Evolutionary conservation across 2,797 vertebrate species (phyloP).

Genomic region (Melanogrammus aeglefinus): DNA sequence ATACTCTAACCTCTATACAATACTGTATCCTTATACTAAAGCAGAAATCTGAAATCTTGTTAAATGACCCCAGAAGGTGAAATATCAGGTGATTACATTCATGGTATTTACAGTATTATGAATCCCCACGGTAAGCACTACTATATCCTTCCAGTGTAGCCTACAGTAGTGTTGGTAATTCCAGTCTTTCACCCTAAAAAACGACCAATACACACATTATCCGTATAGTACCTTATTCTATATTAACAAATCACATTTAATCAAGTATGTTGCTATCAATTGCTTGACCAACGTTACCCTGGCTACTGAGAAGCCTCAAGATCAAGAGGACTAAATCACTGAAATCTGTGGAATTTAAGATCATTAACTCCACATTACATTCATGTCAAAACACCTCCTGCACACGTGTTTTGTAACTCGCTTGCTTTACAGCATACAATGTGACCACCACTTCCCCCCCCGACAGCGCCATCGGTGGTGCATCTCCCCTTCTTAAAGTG

Average conservation of each 20-base stretch:
- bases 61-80: slow-evolving; percentile 43
- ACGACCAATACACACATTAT: slow-evolving; percentile 9
- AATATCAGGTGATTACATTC: slow-evolving; percentile 62
- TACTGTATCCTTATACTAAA: slow-evolving; percentile 42
- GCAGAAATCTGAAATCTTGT: slow-evolving; percentile 19
- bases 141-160: slow-evolving; percentile 20
- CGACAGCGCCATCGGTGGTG: slow-evolving; percentile 29
- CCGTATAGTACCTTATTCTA: slow-evolving; percentile 13
- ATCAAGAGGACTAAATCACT: slow-evolving; percentile 21
- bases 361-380: slow-evolving; percentile 48
- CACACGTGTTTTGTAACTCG: slow-evolving; percentile 55
- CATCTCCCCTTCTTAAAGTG: slow-evolving; percentile 35
- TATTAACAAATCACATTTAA: slow-evolving; percentile 3
- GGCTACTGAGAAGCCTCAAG: slow-evolving; percentile 21
- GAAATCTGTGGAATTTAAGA: slow-evolving; percentile 13
- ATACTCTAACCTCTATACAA: slow-evolving; percentile 34
- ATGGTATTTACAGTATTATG: slow-evolving; percentile 64
- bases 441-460: too few relatives aligned
- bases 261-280: slow-evolving; percentile 19
- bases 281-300: slow-evolving; percentile 30
- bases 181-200: slow-evolving; percentile 33
- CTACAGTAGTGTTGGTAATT: slow-evolving; percentile 32
- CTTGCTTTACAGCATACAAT: slow-evolving; percentile 31
- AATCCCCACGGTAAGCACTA: slow-evolving; percentile 31
- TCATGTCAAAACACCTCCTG: slow-evolving; percentile 54